Evolutionary conservation across 2,888 invertebrate genomes (phyloP), one percentile per base, ranked within the genome.

Genomic region (Helleia helle): DNA sequence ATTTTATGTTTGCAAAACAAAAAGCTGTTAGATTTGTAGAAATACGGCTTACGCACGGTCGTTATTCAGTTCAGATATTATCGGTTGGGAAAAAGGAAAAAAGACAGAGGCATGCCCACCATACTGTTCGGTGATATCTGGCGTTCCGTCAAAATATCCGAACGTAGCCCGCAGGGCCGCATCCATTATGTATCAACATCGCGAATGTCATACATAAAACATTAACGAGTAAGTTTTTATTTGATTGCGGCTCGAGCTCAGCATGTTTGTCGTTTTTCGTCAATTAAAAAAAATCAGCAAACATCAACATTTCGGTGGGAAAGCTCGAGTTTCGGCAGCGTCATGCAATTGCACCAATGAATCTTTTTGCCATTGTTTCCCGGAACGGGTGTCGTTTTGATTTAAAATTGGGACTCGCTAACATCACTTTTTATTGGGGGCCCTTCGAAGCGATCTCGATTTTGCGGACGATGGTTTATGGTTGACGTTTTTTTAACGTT

Each of bases 171-270:
- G 77, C 80, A 68, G 79, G 73, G 59, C 56, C 58, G 76, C 77
- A 83, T 81, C 71, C 77, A 84, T 83, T 66, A 81, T 83, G 80
- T 72, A 83, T 79, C 58, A 70, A 58, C 64, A 55, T 61, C 66
- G 62, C n/a, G n/a, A n/a, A 71, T 65, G 57, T 71, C 68, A 83
- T 83, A 76, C 77, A 84, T 83, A 74, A 83, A 75, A 80, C 81
- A 84, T 84, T 73, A 73, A 75, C 75, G 69, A 73, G 77, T 73
- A 73, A 65, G 69, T 83, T 84, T 81, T 83, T 83, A 79, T 80
- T 76, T 77, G 75, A 76, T 75, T 73, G 75, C 74, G 69, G 58
- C 69, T 62, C 65, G 64, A 69, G 63, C 65, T 60, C 65, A 58
- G 62, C 65, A 67, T 62, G 60, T 56, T 58, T 63, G 65, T 49